phyloP scores from a whole-genome alignment of 2,888 invertebrate species.

The Coenonympha arcania region DNA sequence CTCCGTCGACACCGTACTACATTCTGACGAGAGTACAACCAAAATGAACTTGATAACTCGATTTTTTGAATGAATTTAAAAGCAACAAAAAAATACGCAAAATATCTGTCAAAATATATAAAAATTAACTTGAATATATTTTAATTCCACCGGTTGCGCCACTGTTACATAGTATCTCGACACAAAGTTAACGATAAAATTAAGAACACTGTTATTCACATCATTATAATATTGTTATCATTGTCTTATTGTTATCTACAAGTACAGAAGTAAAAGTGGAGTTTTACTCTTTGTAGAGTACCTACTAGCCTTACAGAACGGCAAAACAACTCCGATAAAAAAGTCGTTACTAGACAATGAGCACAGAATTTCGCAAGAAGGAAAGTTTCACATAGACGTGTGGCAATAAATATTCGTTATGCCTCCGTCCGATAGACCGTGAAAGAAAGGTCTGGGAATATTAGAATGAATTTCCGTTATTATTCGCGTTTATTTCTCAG shows the following conservation, averaged over 20 bases:
- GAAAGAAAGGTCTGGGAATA: background rate
- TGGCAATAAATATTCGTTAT: constrained; percentile 8
- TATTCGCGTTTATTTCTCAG: background rate
- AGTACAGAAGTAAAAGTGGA: background rate
- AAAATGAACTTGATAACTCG: too few species aligned
- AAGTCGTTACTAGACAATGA: background rate
- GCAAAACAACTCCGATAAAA: constrained; percentile 3
- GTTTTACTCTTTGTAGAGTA: background rate
- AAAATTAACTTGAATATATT: too few species aligned
- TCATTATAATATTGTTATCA: too few species aligned
- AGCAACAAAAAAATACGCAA: too few species aligned
- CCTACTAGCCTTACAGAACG: background rate
- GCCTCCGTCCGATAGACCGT: background rate
- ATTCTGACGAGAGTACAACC: too few species aligned
- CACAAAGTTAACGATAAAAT: too few species aligned
- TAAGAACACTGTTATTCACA: background rate
- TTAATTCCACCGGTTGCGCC: too few species aligned
- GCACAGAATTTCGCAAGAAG: background rate
- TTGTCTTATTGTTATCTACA: too few species aligned
- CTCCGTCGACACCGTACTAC: too few species aligned
- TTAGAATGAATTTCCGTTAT: background rate
- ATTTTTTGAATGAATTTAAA: too few species aligned
- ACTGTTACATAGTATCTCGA: too few species aligned
- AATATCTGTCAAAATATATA: too few species aligned
- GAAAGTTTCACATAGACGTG: background rate